Evolutionary conservation across 2,797 vertebrate species (phyloP), one percentile per base, ranked within the genome.

Genomic region (Aphelocoma californica): DNA sequence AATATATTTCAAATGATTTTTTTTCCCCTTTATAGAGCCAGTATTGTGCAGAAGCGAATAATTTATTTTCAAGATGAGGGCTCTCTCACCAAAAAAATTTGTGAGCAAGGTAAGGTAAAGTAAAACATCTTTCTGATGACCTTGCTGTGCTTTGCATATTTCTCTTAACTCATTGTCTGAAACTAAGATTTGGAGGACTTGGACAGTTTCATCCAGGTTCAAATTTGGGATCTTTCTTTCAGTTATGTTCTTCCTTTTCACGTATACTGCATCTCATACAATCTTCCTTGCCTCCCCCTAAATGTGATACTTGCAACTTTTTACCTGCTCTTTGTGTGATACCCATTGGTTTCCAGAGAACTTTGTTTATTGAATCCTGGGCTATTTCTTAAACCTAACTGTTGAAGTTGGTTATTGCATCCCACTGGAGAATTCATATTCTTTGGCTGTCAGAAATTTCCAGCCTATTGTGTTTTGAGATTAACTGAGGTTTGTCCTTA

Each of bases 61-160:
- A 99, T 99, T 97, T 99, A 98, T 97, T 99, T 99, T 98, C 99
- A 99, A 97, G 99, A 99, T 67, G 99, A 99, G 92, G 99, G 99
- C 51, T 99, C 99, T 72, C 98, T 99, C 93, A 99, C 99, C 47
- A 98, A 98, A 96, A 98, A 98, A 86, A 98, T 99, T 66, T 99
- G 99, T 96, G 99, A 99, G 96, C 99, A 98, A 99, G 99, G 99
- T 99, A 98, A 98, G 97, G 78, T 56, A 44, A 85, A 90, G 4
- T 32, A 54, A 82, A 78, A 28, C 2, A 5, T 36, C 19, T 60
- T 86, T 83, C 71, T 72, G 38, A 42, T 4, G 6, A 48, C 21
- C 48, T 65, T 47, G 5, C 14, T 1, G 0, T 23, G 11, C 34
- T 86, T 48, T 50, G 20, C 4, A 2, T 60, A n/a, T 45, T 92